phyloP scores from a whole-genome alignment of 2,888 invertebrate genomes.

The Anagyrus pseudococci region DNA sequence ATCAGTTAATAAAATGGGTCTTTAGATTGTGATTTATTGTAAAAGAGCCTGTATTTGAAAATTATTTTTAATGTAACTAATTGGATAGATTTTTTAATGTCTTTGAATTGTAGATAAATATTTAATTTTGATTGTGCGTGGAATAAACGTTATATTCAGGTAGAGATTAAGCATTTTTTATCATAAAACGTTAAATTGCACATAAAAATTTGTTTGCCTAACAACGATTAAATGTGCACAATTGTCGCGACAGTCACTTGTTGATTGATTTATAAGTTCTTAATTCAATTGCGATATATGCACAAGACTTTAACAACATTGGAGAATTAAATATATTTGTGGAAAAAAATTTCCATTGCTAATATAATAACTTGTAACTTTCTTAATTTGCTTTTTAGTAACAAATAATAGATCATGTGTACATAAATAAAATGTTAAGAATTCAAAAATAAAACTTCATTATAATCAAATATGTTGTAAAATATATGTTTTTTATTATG shows the following conservation, averaged over 20 bases:
- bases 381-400: neutral
- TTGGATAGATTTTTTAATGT: slow-evolving; percentile 31
- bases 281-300: no score
- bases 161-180: slow-evolving; percentile 27
- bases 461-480: slow-evolving; percentile 27
- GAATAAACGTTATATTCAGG: slow-evolving; percentile 18
- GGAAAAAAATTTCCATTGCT: no score
- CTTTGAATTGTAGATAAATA: slow-evolving; percentile 33
- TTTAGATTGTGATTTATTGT: slow-evolving; percentile 10
- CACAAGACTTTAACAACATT: no score
- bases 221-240: slow-evolving; percentile 22
- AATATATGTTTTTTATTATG: slow-evolving; percentile 32
- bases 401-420: slow-evolving; percentile 29
- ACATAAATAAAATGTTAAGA: slow-evolving; percentile 32
- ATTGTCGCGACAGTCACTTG: no score
- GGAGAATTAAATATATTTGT: no score
- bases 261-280: no score
- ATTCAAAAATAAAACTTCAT: slow-evolving; percentile 10
- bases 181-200: slow-evolving; percentile 29
- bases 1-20: neutral
- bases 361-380: no score
- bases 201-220: slow-evolving; percentile 7
- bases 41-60: neutral
- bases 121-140: slow-evolving; percentile 1
- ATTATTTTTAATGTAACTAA: no score